Percentiles rank a stretch among this genome's conserved stretches.
phyloP scores from a whole-genome alignment of 2,113 vertebrate genomes.

The Burhinus oedicnemus region DNA sequence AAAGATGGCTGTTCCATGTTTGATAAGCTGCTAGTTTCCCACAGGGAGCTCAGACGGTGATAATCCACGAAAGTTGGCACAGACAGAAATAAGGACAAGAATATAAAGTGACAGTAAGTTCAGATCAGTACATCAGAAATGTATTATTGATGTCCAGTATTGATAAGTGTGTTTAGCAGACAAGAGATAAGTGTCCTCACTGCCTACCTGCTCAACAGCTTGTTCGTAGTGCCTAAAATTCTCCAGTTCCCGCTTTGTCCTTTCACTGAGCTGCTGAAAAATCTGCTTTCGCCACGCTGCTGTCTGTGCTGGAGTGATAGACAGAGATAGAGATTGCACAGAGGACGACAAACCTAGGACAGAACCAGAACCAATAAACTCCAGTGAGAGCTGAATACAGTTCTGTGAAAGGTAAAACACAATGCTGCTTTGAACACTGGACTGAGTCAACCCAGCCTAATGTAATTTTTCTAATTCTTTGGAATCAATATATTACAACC shows the following conservation, averaged over 20 bases:
- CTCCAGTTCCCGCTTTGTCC: slow-evolving; percentile 91
- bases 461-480: not conserved
- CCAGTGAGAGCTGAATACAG: not conserved
- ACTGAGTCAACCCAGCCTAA: not conserved
- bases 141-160: not conserved
- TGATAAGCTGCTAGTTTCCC: not conserved
- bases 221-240: slow-evolving; percentile 94
- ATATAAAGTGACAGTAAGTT: not conserved
- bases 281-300: slow-evolving; percentile 93
- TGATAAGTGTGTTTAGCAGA: not conserved
- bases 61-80: not conserved
- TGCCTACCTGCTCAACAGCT: slow-evolving; percentile 90
- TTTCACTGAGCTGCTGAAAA: slow-evolving; percentile 91
- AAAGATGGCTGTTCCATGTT: not conserved
- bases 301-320: slow-evolving; percentile 87
- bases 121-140: not conserved
- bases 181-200: not conserved
- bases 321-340: slow-evolving; percentile 84
- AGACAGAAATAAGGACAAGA: not conserved
- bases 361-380: not conserved
- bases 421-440: not conserved
- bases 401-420: not conserved
- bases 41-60: not conserved
- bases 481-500: not conserved
- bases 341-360: slow-evolving; percentile 82